Conservation (phyloP, 1,140 invertebrate genomes). For the Drosophila athabasca region DNA sequence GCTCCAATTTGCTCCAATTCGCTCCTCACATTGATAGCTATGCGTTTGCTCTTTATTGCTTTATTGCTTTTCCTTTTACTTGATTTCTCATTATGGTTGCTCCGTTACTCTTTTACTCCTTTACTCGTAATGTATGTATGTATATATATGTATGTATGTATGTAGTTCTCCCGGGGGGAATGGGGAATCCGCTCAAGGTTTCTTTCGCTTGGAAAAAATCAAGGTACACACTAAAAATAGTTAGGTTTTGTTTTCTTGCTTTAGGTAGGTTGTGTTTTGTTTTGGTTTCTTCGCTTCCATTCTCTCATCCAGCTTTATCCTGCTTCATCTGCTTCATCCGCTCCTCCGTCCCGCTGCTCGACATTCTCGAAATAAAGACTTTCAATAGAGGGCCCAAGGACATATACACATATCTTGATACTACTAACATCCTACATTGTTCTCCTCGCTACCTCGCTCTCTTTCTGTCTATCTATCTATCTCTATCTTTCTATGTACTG, state of each 20-base stretch:
- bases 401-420: conserved; percentile 56
- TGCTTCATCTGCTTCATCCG: no score
- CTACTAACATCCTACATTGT: conserved; percentile 68
- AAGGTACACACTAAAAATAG: conserved; percentile 83
- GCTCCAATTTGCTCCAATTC: neutral
- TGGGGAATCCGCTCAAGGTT: conserved; percentile 37
- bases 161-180: conserved; percentile 44
- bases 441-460: neutral
- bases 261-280: conserved; percentile 76
- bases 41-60: conserved; percentile 77
- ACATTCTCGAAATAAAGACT: conserved; percentile 55
- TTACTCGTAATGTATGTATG: conserved; percentile 36
- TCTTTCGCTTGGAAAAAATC: conserved; percentile 68
- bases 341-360: conserved; percentile 12
- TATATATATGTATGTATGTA: conserved; percentile 51
- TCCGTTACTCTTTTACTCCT: conserved; percentile 13
- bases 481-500: neutral
- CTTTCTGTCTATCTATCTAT: conserved; percentile 2
- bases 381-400: conserved; percentile 70
- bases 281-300: conserved; percentile 31
- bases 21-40: conserved; percentile 68
- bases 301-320: conserved; percentile 11
- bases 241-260: conserved; percentile 76
- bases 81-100: conserved; percentile 46
- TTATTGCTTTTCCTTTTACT: conserved; percentile 81